Conservation (phyloP, 2,888 invertebrate genomes). For the Epinotia nisella region DNA sequence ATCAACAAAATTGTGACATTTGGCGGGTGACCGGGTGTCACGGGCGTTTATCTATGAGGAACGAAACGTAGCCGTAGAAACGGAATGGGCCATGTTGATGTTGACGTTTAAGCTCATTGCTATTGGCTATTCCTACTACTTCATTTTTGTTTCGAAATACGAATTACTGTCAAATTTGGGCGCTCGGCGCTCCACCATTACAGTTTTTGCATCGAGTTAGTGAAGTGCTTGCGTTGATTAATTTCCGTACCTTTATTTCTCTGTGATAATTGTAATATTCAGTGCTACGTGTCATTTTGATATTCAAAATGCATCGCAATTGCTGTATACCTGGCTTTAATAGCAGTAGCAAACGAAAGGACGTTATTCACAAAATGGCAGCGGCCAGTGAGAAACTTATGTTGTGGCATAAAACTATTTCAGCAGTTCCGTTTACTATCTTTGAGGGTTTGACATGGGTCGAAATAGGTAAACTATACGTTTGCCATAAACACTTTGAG, state of each 20-base stretch:
- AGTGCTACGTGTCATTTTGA: background rate
- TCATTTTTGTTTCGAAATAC: no score
- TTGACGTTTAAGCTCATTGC: no score
- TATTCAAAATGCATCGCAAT: background rate
- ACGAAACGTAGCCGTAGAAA: no score
- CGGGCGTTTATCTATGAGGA: no score
- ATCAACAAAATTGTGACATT: slow-evolving; percentile 24
- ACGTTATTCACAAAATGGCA: background rate
- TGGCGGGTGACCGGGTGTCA: no score
- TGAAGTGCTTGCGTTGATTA: no score
- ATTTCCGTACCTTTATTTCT: no score
- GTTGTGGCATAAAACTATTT: background rate
- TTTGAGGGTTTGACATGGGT: background rate
- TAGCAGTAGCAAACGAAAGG: background rate
- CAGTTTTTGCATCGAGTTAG: no score
- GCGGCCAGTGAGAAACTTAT: background rate
- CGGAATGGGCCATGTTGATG: no score
- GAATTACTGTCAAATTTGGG: no score
- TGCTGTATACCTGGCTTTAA: slow-evolving; percentile 4
- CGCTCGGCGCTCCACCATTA: no score
- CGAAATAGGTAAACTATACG: slow-evolving; percentile 2
- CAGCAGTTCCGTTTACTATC: background rate
- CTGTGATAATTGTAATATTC: background rate
- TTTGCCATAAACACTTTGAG: background rate
- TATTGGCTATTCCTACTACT: no score